phyloP scores from a whole-genome alignment of 2,113 vertebrate species.

The Anhinga rufa region DNA sequence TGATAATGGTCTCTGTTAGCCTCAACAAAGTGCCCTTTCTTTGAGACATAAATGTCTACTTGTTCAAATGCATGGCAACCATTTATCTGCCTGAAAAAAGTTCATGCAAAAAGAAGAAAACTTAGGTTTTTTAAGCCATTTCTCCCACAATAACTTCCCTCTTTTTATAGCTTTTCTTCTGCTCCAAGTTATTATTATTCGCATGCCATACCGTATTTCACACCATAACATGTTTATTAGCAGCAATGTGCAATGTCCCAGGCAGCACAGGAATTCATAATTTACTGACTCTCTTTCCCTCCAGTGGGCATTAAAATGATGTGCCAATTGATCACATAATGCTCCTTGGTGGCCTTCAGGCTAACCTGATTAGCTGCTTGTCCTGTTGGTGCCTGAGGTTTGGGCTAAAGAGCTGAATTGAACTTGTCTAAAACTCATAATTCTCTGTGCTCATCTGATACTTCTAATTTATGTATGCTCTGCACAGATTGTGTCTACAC shows the following conservation, averaged over 20 bases:
- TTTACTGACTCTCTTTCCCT: not conserved
- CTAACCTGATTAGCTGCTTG: not conserved
- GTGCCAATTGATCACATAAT: not conserved
- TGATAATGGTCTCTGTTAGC: not conserved
- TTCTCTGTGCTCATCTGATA: not conserved
- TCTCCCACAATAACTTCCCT: not conserved
- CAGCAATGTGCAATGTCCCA: not conserved
- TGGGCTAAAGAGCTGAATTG: not conserved
- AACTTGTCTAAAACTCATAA: not conserved
- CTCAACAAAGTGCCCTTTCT: not conserved
- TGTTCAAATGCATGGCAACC: not conserved
- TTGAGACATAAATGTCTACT: not conserved
- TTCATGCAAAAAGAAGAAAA: not conserved
- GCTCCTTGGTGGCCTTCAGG: not conserved
- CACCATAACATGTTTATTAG: constrained; percentile 21
- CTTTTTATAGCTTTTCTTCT: constrained; percentile 45
- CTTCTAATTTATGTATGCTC: not conserved
- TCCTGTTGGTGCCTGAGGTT: not conserved
- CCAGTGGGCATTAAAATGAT: not conserved
- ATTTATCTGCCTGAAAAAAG: not conserved
- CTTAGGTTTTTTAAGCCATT: not conserved
- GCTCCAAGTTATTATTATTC: constrained; percentile 31
- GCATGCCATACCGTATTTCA: not conserved
- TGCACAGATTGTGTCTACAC: not conserved
- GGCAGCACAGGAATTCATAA: not conserved